phyloP scores from a whole-genome alignment of 2,888 invertebrate species.

The Dynastes maya region DNA sequence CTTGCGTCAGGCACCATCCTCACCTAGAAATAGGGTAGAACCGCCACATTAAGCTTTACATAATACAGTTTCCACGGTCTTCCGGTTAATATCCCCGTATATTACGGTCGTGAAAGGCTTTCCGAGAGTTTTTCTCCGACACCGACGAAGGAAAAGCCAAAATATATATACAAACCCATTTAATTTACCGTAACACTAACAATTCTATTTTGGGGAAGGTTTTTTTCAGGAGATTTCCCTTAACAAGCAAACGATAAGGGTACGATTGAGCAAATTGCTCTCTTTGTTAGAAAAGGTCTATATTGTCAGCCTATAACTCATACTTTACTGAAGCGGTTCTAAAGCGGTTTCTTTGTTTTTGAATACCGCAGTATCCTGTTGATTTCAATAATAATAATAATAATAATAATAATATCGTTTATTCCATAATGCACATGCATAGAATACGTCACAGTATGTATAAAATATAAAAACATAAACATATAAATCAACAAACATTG shows the following conservation, averaged over 20 bases:
- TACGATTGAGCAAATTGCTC: not conserved
- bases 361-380: no score
- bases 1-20: not conserved
- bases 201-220: conserved; percentile 20
- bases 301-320: not conserved
- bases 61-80: conserved; percentile 36
- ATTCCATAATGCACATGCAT: no score
- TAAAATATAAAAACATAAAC: no score
- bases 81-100: conserved; percentile 34
- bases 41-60: conserved; percentile 33
- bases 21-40: not conserved
- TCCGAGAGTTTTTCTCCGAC: conserved; percentile 26
- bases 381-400: no score
- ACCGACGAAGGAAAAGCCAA: not conserved
- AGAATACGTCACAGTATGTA: no score
- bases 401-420: no score
- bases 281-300: not conserved
- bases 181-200: conserved; percentile 34
- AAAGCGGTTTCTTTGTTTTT: no score
- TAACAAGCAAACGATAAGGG: not conserved
- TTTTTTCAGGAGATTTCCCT: conserved; percentile 1
- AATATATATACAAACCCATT: conserved; percentile 14
- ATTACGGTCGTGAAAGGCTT: conserved; percentile 21
- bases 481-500: no score
- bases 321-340: no score